Evolutionary conservation across 2,888 invertebrate species (phyloP).

Genomic region (Oscheius sp.): DNA sequence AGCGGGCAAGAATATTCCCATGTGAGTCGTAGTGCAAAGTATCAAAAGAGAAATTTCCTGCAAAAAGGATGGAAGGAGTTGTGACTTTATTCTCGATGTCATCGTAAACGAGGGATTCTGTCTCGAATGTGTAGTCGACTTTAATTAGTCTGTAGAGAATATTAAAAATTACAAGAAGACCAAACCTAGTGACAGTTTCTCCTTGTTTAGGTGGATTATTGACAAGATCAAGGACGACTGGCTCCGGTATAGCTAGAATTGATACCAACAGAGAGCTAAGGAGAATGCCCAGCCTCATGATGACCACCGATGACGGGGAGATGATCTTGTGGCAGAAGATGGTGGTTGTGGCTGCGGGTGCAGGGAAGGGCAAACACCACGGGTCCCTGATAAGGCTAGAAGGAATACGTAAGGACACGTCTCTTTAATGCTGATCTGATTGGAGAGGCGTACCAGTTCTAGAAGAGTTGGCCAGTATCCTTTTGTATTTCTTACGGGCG

Average conservation of each 20-base stretch:
- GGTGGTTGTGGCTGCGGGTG: constrained; percentile 3
- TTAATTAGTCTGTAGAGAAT: constrained; percentile 35
- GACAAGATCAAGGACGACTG: constrained; percentile 4
- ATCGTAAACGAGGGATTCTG: constrained; percentile 55
- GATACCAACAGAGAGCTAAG: neutral
- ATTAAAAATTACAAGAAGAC: neutral
- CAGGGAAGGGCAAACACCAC: constrained; percentile 5
- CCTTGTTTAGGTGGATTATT: constrained; percentile 16
- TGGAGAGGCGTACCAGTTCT: too few species aligned
- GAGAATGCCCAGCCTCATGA: neutral
- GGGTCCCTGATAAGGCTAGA: constrained; percentile 17
- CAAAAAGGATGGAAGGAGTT: constrained; percentile 38
- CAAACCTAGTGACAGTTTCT: constrained; percentile 8
- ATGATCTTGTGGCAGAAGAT: neutral
- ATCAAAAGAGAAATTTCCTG: constrained; percentile 53
- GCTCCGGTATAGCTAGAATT: constrained; percentile 1
- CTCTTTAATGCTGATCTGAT: neutral
- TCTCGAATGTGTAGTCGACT: constrained; percentile 53
- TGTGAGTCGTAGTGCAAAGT: constrained; percentile 51
- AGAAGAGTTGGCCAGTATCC: too few species aligned
- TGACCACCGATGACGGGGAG: neutral
- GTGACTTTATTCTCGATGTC: constrained; percentile 39
- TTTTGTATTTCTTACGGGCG: too few species aligned
- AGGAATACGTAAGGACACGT: constrained; percentile 13
- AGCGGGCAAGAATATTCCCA: constrained; percentile 45